phyloP scores from a whole-genome alignment of 2,113 vertebrate genomes.

The Phoenicopterus ruber region DNA sequence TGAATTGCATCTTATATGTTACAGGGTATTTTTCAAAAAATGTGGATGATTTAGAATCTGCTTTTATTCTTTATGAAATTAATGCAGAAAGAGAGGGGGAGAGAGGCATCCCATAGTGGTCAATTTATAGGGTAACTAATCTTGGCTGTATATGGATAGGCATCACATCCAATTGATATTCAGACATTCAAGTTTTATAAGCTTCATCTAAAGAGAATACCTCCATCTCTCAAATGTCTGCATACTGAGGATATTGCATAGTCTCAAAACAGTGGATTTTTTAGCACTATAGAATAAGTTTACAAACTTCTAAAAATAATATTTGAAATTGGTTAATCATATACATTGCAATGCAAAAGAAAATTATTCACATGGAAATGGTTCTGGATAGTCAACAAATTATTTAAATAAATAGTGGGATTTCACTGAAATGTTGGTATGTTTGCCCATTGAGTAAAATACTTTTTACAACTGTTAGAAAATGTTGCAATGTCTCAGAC shows the following conservation, averaged over 20 bases:
- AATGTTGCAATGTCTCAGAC: not conserved
- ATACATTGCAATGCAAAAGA: not conserved
- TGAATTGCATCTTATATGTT: not conserved
- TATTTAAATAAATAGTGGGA: not conserved
- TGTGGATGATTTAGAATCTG: not conserved
- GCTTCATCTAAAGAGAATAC: slow-evolving; percentile 7
- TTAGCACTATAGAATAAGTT: not conserved
- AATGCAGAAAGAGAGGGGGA: not conserved
- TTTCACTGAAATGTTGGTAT: not conserved
- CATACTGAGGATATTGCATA: not conserved
- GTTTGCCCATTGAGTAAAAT: not conserved
- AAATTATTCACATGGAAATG: not conserved
- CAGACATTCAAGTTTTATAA: slow-evolving; percentile 20
- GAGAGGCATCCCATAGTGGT: not conserved
- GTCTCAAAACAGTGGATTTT: not conserved
- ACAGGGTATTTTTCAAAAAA: not conserved
- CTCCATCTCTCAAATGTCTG: not conserved
- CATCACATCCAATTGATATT: not conserved
- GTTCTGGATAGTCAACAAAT: not conserved
- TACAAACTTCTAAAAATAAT: not conserved
- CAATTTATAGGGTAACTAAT: not conserved
- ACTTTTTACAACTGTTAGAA: not conserved
- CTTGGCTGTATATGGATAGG: not conserved
- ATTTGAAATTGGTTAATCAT: not conserved
- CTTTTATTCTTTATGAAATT: not conserved